These are phyloP conservation scores for Ctenomys sociabilis DNA, from an alignment of 2,113 vertebrate genomes.

Conservation along the genomic window DNA sequence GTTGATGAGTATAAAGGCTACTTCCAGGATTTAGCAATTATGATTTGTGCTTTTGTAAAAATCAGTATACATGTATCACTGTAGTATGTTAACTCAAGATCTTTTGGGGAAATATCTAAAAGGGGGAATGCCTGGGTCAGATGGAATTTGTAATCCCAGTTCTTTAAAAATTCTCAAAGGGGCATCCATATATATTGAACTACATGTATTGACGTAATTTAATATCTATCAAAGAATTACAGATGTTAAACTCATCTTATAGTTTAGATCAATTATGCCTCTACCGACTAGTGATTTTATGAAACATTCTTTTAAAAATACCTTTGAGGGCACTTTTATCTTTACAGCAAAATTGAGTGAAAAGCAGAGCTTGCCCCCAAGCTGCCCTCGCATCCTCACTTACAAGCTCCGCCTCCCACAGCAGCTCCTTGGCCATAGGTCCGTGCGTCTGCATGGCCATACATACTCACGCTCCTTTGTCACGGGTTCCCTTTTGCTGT, in stretches of 20 bases:
- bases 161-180: not conserved
- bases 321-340: not conserved
- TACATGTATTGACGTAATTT: not conserved
- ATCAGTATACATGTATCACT: not conserved
- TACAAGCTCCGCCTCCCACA: not conserved
- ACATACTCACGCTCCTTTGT: not conserved
- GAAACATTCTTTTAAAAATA: not conserved
- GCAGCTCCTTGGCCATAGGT: not conserved
- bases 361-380: not conserved
- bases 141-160: not conserved
- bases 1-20: not conserved
- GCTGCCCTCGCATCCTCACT: not conserved
- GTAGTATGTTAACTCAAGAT: not conserved
- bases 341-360: not conserved
- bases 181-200: slow-evolving; percentile 12
- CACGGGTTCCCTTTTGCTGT: not conserved
- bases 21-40: not conserved
- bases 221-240: slow-evolving; percentile 22
- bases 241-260: not conserved
- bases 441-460: not conserved
- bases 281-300: not conserved
- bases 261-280: not conserved
- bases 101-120: not conserved
- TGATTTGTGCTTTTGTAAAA: not conserved
- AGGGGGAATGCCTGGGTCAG: not conserved